Evolutionary conservation across 2,888 invertebrate genomes (phyloP).

Genomic region (Pomacea canaliculata): DNA sequence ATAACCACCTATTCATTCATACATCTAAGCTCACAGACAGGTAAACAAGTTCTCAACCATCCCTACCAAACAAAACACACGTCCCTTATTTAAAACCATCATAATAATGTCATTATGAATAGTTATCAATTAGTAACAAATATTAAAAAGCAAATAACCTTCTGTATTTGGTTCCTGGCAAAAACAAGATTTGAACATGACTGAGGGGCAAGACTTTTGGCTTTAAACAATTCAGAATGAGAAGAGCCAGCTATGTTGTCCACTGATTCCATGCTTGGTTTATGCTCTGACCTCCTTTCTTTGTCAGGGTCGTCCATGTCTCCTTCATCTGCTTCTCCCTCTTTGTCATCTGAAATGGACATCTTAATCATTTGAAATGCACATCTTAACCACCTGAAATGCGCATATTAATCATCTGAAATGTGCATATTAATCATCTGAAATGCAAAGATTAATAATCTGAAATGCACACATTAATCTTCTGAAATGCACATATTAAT

Average conservation of each 20-base stretch:
- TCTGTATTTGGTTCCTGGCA: constrained; percentile 7
- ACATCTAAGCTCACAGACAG: too few relatives aligned
- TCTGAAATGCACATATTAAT: background rate
- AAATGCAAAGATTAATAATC: background rate
- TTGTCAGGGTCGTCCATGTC: constrained; percentile 24
- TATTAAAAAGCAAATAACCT: background rate
- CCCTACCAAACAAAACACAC: too few relatives aligned
- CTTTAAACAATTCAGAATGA: background rate
- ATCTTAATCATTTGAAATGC: background rate
- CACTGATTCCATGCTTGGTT: background rate
- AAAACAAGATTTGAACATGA: constrained; percentile 6
- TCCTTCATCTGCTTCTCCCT: constrained; percentile 30
- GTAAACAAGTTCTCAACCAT: too few relatives aligned
- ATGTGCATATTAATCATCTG: background rate
- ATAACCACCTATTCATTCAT: too few relatives aligned
- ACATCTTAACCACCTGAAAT: background rate
- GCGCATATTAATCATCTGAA: background rate
- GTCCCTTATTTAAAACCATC: too few relatives aligned
- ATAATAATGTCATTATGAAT: too few relatives aligned
- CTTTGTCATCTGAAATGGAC: constrained; percentile 22
- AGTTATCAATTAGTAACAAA: too few relatives aligned
- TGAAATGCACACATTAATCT: background rate
- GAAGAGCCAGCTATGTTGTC: background rate
- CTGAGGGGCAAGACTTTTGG: background rate
- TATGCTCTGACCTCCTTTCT: constrained; percentile 12